These are phyloP conservation scores for Tetragnatha versicolor DNA, from an alignment of 1,140 invertebrate species.

Conservation along the genomic window DNA sequence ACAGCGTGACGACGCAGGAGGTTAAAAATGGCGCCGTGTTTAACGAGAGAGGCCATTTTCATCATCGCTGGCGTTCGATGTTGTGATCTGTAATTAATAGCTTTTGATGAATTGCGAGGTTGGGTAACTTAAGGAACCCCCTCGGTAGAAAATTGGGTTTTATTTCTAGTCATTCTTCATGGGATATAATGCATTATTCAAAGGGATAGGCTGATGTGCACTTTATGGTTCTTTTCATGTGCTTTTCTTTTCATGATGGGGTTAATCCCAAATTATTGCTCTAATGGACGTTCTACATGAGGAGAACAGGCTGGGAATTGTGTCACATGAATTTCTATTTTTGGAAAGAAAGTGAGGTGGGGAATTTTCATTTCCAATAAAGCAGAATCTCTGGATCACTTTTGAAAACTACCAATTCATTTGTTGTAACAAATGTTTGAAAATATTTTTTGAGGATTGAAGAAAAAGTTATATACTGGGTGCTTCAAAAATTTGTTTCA, in stretches of 20 bases:
- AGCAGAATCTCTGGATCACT: neutral
- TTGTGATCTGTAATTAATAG: constrained; percentile 32
- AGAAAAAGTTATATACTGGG: too few relatives aligned
- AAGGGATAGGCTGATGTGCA: neutral
- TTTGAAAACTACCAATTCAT: neutral
- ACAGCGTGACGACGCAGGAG: neutral
- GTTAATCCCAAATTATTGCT: neutral
- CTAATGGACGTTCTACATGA: neutral
- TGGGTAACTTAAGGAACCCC: constrained; percentile 17
- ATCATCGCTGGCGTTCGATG: neutral
- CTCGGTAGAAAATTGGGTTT: constrained; percentile 20
- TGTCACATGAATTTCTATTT: neutral
- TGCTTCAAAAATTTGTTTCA: too few relatives aligned
- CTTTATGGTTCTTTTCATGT: neutral
- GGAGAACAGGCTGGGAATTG: neutral
- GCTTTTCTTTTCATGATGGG: neutral
- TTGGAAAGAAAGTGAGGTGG: neutral
- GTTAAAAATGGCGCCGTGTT: constrained; percentile 3
- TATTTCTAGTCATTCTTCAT: neutral
- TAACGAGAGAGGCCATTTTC: neutral
- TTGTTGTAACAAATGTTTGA: neutral
- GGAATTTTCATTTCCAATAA: neutral
- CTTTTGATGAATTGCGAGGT: constrained; percentile 20
- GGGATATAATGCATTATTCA: constrained; percentile 13
- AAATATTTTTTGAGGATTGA: neutral